Evolutionary conservation across 2,888 invertebrate species (phyloP).

Genomic region (Dendrolimus houi): DNA sequence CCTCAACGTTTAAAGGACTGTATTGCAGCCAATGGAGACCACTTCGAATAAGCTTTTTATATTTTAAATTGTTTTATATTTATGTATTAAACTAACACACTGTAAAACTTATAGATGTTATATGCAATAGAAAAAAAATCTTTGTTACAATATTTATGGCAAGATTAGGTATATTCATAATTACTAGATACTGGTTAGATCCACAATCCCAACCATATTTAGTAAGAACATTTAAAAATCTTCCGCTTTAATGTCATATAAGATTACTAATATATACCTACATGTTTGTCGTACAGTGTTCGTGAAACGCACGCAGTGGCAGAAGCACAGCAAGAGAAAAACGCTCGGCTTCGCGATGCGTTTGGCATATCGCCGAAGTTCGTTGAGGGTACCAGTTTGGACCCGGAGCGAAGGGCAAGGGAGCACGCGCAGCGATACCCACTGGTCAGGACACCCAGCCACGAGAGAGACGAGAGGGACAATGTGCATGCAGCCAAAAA

Average conservation of each 20-base stretch:
- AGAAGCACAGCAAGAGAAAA: constrained; percentile 96
- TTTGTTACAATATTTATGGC: no score
- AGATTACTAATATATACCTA: no score
- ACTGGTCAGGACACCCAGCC: constrained; percentile 85
- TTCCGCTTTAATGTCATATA: no score
- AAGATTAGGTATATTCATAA: no score
- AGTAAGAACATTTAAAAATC: neutral
- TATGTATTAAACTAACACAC: no score
- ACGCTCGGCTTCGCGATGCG: constrained; percentile 93
- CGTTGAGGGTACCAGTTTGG: constrained; percentile 95
- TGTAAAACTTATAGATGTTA: no score
- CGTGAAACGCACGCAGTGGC: constrained; percentile 97
- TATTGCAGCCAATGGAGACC: no score
- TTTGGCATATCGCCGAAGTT: constrained; percentile 96
- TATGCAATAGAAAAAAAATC: no score
- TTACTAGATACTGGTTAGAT: no score
- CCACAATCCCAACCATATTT: constrained; percentile 1
- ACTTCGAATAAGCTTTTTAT: no score
- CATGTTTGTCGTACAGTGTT: constrained; percentile 76
- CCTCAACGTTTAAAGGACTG: no score
- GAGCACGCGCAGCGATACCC: constrained; percentile 79
- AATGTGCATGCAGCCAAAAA: constrained; percentile 73
- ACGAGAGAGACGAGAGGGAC: constrained; percentile 70
- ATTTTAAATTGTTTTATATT: no score
- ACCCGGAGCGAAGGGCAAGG: constrained; percentile 80